Conservation (phyloP, 2,888 invertebrate species). For the Frankliniella fusca region DNA sequence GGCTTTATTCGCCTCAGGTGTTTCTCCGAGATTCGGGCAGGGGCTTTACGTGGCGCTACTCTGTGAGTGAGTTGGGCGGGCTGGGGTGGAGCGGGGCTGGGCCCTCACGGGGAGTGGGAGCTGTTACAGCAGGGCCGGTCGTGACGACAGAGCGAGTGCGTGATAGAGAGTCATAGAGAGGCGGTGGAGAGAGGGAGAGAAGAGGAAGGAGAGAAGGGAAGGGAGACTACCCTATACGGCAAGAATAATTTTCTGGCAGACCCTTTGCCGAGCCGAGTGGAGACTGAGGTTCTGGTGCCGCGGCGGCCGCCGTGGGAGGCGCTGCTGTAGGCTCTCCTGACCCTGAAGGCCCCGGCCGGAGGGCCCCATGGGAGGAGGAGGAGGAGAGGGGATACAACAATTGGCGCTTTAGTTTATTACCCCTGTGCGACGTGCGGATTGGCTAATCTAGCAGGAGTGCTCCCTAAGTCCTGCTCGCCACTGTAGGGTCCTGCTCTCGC, state of each 20-base stretch:
- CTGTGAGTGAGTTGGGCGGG: no score
- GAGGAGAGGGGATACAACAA: constrained; percentile 13
- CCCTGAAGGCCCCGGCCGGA: neutral
- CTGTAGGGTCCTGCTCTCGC: no score
- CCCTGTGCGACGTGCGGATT: constrained; percentile 16
- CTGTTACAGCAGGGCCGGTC: no score
- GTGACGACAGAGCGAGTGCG: no score
- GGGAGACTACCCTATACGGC: neutral
- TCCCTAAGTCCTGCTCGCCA: neutral
- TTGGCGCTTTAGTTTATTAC: constrained; percentile 26
- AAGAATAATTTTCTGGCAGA: no score
- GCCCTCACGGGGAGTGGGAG: no score
- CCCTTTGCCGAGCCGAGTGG: no score
- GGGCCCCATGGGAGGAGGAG: neutral
- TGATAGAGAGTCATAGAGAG: no score
- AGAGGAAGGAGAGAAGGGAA: no score
- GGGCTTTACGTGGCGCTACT: neutral
- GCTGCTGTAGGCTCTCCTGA: neutral
- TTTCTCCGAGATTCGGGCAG: constrained; percentile 6
- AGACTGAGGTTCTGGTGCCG: no score
- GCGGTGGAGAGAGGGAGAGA: no score
- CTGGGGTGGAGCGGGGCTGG: no score
- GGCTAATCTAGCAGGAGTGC: constrained; percentile 23
- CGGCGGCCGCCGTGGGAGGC: neutral
- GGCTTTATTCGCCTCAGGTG: constrained; percentile 25